Conservation (phyloP, 2,888 invertebrate genomes). For the Chydorus sphaericus region DNA sequence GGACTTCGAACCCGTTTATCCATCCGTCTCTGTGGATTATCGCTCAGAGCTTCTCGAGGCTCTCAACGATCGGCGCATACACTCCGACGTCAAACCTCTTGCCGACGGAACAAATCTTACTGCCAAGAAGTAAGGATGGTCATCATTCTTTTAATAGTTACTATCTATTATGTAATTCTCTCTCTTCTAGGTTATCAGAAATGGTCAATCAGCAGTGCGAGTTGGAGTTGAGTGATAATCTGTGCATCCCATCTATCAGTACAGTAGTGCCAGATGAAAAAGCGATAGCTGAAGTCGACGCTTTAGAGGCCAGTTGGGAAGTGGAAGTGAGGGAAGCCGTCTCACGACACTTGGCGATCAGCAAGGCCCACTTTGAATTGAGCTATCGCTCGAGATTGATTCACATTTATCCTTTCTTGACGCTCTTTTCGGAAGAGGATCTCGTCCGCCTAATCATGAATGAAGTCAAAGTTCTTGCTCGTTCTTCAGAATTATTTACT, state of each 20-base stretch:
- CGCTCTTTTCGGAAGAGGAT: constrained; percentile 37
- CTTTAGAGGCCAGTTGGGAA: constrained; percentile 51
- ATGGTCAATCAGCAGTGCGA: constrained; percentile 47
- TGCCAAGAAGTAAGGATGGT: too few species aligned
- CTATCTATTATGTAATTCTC: constrained; percentile 18
- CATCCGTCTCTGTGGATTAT: constrained; percentile 42
- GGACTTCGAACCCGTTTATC: constrained; percentile 43
- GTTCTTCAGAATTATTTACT: constrained; percentile 66
- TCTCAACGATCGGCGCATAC: constrained; percentile 40
- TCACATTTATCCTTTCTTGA: constrained; percentile 57
- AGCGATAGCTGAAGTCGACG: constrained; percentile 38
- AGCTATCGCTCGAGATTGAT: constrained; percentile 34
- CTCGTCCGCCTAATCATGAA: constrained; percentile 33
- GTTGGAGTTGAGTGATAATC: constrained; percentile 47
- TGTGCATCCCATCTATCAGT: constrained; percentile 49
- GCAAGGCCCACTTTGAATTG: constrained; percentile 42
- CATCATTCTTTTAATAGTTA: not conserved
- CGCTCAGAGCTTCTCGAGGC: constrained; percentile 39
- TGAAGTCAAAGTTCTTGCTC: constrained; percentile 52
- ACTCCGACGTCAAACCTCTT: too few species aligned
- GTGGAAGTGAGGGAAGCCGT: constrained; percentile 45
- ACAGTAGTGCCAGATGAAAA: constrained; percentile 25
- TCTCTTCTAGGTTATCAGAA: constrained; percentile 36
- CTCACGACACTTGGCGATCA: constrained; percentile 41
- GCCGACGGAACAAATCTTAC: too few species aligned